A percentile compares a stretch with the other conserved stretches of the same genome.
Evolutionary conservation across 2,113 vertebrate species (phyloP).

Genomic region (Oceanodroma tethys): DNA sequence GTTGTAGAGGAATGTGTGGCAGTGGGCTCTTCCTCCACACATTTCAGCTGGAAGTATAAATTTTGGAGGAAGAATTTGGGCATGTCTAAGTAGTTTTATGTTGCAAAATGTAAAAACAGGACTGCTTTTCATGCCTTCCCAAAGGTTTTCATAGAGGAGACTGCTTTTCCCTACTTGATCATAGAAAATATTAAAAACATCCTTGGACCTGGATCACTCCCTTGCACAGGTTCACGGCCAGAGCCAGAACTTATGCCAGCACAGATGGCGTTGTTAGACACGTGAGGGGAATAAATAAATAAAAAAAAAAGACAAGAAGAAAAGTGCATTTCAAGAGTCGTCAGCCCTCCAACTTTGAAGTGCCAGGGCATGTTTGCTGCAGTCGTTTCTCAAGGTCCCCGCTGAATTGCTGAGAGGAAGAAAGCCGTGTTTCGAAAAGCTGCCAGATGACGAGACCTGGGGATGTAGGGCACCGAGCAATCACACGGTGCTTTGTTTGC

Average conservation of each 20-base stretch:
- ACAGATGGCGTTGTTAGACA: neutral
- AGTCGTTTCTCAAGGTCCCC: conserved; percentile 33
- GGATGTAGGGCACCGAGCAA: conserved; percentile 37
- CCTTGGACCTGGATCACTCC: neutral
- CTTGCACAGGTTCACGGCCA: neutral
- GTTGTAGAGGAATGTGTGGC: neutral
- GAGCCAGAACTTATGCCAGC: neutral
- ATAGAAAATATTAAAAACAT: neutral
- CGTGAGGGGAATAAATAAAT: neutral
- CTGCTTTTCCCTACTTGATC: neutral
- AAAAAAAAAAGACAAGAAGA: neutral
- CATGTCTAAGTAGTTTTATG: neutral
- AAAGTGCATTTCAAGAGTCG: conserved; percentile 14
- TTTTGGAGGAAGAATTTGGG: neutral
- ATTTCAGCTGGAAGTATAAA: neutral
- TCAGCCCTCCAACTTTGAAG: conserved; percentile 47
- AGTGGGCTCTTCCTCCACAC: neutral
- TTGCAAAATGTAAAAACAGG: neutral
- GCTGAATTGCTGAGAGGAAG: conserved; percentile 43
- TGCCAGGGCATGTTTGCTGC: conserved; percentile 51
- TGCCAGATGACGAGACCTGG: conserved; percentile 38
- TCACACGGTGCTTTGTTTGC: neutral
- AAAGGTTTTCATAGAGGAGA: neutral
- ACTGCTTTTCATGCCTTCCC: neutral
- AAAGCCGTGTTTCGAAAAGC: conserved; percentile 9